Conservation (phyloP, 2,113 vertebrate species). For the Capreolus pygargus region DNA sequence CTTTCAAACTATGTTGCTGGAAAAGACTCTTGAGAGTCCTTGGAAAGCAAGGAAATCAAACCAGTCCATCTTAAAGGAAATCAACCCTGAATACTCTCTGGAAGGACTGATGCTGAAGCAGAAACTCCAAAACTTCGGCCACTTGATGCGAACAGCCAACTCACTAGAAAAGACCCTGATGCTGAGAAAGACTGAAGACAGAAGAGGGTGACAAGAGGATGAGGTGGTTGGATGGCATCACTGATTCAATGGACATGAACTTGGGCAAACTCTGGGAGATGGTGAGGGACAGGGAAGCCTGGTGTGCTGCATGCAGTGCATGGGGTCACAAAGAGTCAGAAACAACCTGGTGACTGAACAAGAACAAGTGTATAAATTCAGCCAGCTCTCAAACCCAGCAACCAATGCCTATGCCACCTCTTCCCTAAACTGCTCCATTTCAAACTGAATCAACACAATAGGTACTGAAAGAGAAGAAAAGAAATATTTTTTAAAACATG, state of each 20-base stretch:
- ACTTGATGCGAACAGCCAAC: neutral
- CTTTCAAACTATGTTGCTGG: neutral
- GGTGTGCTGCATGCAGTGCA: neutral
- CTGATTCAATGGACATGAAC: neutral
- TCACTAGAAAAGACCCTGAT: neutral
- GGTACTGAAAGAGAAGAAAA: neutral
- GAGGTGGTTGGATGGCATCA: neutral
- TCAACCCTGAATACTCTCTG: neutral
- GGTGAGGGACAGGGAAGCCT: neutral
- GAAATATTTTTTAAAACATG: neutral
- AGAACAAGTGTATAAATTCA: neutral
- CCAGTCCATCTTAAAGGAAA: neutral
- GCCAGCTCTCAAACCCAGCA: neutral
- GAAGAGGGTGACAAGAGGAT: neutral
- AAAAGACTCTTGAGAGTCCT: neutral
- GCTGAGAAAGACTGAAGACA: neutral
- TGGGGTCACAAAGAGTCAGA: neutral
- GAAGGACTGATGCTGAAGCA: neutral
- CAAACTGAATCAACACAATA: neutral
- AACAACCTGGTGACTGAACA: neutral
- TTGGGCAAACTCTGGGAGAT: neutral
- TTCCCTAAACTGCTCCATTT: neutral
- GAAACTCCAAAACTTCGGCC: neutral
- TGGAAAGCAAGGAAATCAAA: neutral
- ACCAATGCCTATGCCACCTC: neutral